Evolutionary conservation across 37 sponge, comb jelly and placozoan genomes (phyloP).

Genomic region (Spongia lamella): DNA sequence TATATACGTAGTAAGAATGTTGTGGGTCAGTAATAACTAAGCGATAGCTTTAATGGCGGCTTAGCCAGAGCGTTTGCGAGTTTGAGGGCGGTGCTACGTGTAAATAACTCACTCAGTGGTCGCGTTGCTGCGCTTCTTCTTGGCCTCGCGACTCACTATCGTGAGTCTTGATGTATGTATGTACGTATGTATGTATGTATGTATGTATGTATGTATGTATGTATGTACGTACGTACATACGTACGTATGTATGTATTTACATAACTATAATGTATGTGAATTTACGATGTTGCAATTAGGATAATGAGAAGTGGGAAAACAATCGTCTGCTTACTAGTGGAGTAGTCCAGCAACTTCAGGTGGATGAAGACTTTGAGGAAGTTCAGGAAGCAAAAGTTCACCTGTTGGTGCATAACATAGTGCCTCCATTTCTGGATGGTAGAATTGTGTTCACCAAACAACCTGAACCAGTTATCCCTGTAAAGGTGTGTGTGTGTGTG

Average conservation of each 20-base stretch:
- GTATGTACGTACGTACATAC: too few species aligned
- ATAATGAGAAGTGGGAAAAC: constrained; percentile 97
- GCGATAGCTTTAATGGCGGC: too few species aligned
- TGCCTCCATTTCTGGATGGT: constrained; percentile 98
- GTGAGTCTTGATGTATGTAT: too few species aligned
- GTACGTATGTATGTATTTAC: not conserved
- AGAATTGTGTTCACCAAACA: constrained; percentile 97
- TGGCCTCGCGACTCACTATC: too few species aligned
- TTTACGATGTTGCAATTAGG: constrained; percentile 34
- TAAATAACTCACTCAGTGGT: too few species aligned
- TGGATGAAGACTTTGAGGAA: constrained; percentile 92
- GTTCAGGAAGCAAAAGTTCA: constrained; percentile 88
- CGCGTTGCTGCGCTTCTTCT: too few species aligned
- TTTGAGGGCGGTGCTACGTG: too few species aligned
- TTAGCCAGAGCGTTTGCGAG: too few species aligned
- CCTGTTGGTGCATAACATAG: constrained; percentile 96
- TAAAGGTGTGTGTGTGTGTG: constrained; percentile 53
- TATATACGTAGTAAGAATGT: too few species aligned
- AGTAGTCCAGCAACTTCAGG: constrained; percentile 69
- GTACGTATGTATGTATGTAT: constrained; percentile 2
- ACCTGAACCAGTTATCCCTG: constrained; percentile 91
- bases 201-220: not conserved
- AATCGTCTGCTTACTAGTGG: constrained; percentile 96
- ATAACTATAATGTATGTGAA: not conserved
- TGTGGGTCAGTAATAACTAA: too few species aligned